Percentiles rank a stretch among this genome's conserved stretches.
These are phyloP conservation scores for Ciconia boyciana DNA, from an alignment of 2,113 vertebrate species.

Conservation along the genomic window DNA sequence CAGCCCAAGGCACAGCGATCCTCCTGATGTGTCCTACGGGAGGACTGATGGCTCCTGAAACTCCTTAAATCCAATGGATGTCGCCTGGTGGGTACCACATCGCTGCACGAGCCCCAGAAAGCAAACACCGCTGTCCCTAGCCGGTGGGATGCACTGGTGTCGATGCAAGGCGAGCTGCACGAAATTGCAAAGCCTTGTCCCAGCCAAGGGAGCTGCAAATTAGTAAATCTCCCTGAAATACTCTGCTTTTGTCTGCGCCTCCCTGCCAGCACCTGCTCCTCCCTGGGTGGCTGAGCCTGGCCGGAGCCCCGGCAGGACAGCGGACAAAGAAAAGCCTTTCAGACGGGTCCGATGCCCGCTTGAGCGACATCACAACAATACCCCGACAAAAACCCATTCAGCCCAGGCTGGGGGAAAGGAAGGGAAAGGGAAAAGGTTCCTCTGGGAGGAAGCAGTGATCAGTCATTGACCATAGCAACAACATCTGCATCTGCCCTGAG, in stretches of 20 bases:
- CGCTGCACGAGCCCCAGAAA: rapidly evolving
- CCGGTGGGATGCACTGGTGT: rapidly evolving
- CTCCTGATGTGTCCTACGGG: neutral
- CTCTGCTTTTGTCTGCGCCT: conserved; percentile 2
- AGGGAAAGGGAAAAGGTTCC: conserved; percentile 4
- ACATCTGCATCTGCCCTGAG: conserved; percentile 5
- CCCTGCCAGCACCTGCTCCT: conserved; percentile 40
- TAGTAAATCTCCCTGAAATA: neutral
- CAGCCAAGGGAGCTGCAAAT: neutral
- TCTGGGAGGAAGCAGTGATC: neutral
- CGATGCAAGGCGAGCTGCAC: neutral
- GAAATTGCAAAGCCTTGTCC: neutral
- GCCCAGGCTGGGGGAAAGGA: neutral
- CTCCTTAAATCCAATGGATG: neutral
- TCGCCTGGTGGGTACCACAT: neutral
- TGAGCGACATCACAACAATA: conserved; percentile 34
- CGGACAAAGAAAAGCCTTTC: conserved; percentile 28
- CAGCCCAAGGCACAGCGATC: neutral
- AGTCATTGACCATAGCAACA: neutral
- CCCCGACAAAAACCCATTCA: neutral
- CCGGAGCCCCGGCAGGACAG: conserved; percentile 2
- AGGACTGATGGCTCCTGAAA: neutral
- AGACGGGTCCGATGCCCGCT: neutral
- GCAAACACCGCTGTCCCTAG: rapidly evolving
- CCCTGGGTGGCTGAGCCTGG: conserved; percentile 34